Evolutionary conservation across 2,888 invertebrate species (phyloP).

Genomic region (Phorcus lineatus): DNA sequence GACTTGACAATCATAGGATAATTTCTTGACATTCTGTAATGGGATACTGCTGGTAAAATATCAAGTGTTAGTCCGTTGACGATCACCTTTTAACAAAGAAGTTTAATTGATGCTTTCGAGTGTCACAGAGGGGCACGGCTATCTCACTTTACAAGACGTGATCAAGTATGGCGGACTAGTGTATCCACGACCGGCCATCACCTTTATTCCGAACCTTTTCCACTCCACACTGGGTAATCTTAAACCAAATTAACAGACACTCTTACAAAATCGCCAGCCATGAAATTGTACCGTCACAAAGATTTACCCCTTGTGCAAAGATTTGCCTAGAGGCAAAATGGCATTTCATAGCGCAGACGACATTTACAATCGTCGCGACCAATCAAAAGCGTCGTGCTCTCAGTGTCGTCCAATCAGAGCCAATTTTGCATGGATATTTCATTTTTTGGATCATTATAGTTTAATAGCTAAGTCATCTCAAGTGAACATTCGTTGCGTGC

Average conservation of each 20-base stretch:
- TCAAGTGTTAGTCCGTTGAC: neutral
- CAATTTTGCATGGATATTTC: neutral
- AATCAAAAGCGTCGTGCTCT: neutral
- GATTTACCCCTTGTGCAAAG: constrained; percentile 6
- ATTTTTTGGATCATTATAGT: neutral
- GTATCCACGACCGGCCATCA: neutral
- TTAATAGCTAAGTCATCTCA: neutral
- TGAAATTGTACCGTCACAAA: constrained; percentile 20
- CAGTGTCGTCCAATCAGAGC: neutral
- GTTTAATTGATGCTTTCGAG: constrained; percentile 2
- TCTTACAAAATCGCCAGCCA: constrained; percentile 22
- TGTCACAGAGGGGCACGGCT: neutral
- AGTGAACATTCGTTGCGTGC: neutral
- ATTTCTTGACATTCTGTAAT: constrained; percentile 3
- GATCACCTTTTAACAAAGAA: neutral
- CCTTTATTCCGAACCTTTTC: neutral
- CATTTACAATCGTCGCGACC: neutral
- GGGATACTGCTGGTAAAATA: neutral
- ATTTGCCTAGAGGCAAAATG: constrained; percentile 1
- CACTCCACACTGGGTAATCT: neutral
- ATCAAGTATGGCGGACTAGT: neutral
- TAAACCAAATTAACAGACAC: constrained; percentile 16
- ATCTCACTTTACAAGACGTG: neutral
- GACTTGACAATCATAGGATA: neutral
- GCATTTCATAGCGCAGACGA: neutral